Conservation (phyloP, 2,888 invertebrate genomes). For the Syrista parreyssii region DNA sequence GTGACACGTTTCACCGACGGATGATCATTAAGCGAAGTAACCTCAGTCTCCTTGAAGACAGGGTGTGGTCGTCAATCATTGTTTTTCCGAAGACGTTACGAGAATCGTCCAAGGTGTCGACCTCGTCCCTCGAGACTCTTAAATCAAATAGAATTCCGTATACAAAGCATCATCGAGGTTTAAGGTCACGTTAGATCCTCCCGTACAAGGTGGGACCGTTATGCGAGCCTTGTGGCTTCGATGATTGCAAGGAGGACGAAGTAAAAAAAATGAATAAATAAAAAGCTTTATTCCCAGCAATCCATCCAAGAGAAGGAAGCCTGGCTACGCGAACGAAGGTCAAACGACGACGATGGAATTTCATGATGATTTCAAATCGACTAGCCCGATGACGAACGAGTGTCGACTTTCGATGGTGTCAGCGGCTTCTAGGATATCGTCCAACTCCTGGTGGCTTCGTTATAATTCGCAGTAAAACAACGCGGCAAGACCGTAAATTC, state of each 20-base stretch:
- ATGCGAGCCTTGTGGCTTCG: neutral
- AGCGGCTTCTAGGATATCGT: neutral
- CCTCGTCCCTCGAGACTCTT: neutral
- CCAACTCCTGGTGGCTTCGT: neutral
- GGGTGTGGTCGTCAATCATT: neutral
- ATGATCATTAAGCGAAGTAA: slow-evolving; percentile 4
- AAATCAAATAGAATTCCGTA: neutral
- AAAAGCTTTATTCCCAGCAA: neutral
- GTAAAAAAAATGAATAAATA: neutral
- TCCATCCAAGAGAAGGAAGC: neutral
- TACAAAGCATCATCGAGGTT: neutral
- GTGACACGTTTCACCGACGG: slow-evolving; percentile 39
- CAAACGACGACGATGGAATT: neutral
- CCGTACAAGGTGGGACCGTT: neutral
- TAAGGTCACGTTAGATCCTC: neutral
- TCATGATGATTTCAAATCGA: neutral
- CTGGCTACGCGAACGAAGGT: neutral
- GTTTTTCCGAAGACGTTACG: neutral
- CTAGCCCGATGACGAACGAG: neutral
- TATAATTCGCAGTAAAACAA: neutral
- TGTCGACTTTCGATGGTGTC: neutral
- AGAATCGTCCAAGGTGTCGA: neutral
- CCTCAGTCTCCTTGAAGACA: neutral
- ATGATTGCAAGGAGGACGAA: neutral
- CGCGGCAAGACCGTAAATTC: neutral